Evolutionary conservation across 64 coral and sea anemone genomes (phyloP), one percentile per base, ranked within the genome.

Genomic region (Hydrozoanthus tunicans): DNA sequence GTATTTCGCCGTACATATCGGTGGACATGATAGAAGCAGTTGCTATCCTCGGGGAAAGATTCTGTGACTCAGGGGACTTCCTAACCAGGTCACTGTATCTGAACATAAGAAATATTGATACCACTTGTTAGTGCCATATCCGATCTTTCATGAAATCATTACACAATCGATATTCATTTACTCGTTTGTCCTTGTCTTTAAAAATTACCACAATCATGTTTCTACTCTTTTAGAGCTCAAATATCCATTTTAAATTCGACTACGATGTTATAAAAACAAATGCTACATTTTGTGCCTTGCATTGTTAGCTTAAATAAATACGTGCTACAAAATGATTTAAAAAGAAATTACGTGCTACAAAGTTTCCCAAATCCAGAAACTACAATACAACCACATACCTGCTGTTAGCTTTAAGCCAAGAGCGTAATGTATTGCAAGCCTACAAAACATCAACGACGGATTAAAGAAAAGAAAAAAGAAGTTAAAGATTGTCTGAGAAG

Each of bases 1-100:
- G 90, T 79, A 98, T 93, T 91, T 98, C 94, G 57, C 93, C 95
- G 79, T 98, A 98, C 96, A 98, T 92, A 20, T 95, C 91, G 7
- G 89, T 92, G 54, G 96, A 95, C 96, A 98, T 98, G 1, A 98
- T 79, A 0, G 91, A 93, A 59, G 96, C 95, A 25, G 89, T 89
- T 14, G 82, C 85, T 8, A 92, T 89, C 51, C 82, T 81, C 6
- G 81, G 78, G 6, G 89, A 75, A 14, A 81, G 88, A 4, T 86
- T 78, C 11, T 89, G 82, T 58, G 69, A 77, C n/a, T 63, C 62
- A 9, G 92, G 69, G 17, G 78, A 76, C 73, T 79, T 54, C 3
- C 89, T 82, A 7, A 96, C 89, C 32, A 96, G 61, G 77, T 96
- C 92, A 55, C 64, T 80, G 82, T 96, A 96, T 63, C 95, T 96